Conservation (phyloP, 2,888 invertebrate species). For the Cistogaster globosa region DNA sequence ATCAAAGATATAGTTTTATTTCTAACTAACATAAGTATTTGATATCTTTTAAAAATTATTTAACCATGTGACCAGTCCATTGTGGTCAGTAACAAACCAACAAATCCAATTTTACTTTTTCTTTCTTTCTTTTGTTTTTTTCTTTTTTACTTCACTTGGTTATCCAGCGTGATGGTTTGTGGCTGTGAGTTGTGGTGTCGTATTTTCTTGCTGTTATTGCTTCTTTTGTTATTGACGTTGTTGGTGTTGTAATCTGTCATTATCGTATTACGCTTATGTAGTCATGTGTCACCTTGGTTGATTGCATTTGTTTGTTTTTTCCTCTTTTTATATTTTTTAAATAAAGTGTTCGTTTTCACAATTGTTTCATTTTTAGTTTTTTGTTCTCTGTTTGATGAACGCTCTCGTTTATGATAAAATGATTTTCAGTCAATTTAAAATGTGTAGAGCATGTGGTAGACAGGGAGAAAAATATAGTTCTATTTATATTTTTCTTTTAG, state of each 20-base stretch:
- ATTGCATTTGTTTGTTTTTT: constrained; percentile 52
- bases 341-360: constrained; percentile 52
- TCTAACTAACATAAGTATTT: constrained; percentile 38
- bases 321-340: constrained; percentile 8
- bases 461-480: not conserved
- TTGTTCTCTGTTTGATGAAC: constrained; percentile 17
- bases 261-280: constrained; percentile 64
- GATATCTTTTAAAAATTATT: constrained; percentile 44
- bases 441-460: constrained; percentile 32
- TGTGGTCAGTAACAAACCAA: constrained; percentile 63
- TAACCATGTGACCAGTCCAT: constrained; percentile 46
- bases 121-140: not conserved
- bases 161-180: constrained; percentile 35
- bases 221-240: constrained; percentile 1
- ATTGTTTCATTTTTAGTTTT: constrained; percentile 23
- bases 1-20: not conserved
- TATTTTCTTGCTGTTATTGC: not conserved
- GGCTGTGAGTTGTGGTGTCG: constrained; percentile 21
- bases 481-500: not conserved
- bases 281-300: constrained; percentile 63
- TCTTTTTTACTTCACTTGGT: constrained; percentile 29
- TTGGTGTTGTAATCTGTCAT: constrained; percentile 58
- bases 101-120: constrained; percentile 62
- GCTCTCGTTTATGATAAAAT: constrained; percentile 39
- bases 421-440: constrained; percentile 51